A percentile compares a stretch with the other conserved stretches of the same genome.
Conservation (phyloP, 2,797 vertebrate species). For the Coregonus sp. region DNA sequence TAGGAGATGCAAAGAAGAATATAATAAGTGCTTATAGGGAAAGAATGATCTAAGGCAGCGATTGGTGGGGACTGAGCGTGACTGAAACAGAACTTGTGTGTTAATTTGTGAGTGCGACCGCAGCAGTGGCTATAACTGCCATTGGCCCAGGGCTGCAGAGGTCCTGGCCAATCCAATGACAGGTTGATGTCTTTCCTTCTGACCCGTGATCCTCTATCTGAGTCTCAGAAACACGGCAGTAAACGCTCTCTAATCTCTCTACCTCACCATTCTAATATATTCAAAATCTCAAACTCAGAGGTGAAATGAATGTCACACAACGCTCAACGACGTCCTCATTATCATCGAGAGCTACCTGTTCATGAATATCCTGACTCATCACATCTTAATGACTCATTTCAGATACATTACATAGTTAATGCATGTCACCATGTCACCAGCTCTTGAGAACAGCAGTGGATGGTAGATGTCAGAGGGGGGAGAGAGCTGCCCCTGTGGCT, state of each 20-base stretch:
- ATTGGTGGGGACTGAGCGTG: conserved; percentile 29
- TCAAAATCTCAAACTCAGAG: conserved; percentile 6
- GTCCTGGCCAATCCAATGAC: conserved; percentile 59
- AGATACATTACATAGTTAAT: neutral
- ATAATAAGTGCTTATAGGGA: neutral
- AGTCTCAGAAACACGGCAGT: conserved; percentile 28
- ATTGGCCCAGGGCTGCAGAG: conserved; percentile 38
- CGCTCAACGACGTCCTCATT: neutral
- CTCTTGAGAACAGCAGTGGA: neutral
- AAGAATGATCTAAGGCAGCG: conserved; percentile 32
- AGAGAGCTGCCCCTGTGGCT: neutral
- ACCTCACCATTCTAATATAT: conserved; percentile 9
- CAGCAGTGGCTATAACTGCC: conserved; percentile 52
- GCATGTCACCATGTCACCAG: neutral
- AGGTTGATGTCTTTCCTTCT: conserved; percentile 62
- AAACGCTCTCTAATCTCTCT: conserved; percentile 32
- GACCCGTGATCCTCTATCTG: conserved; percentile 17
- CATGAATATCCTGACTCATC: neutral
- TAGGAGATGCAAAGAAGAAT: conserved; percentile 39
- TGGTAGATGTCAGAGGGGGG: neutral
- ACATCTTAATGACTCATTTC: neutral
- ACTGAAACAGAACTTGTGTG: conserved; percentile 51
- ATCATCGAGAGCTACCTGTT: neutral
- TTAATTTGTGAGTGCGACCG: conserved; percentile 58
- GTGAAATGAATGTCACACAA: neutral